A percentile compares a stretch with the other conserved stretches of the same genome.
Evolutionary conservation across 1,140 invertebrate genomes (phyloP).

Genomic region (Micrasema longulum): DNA sequence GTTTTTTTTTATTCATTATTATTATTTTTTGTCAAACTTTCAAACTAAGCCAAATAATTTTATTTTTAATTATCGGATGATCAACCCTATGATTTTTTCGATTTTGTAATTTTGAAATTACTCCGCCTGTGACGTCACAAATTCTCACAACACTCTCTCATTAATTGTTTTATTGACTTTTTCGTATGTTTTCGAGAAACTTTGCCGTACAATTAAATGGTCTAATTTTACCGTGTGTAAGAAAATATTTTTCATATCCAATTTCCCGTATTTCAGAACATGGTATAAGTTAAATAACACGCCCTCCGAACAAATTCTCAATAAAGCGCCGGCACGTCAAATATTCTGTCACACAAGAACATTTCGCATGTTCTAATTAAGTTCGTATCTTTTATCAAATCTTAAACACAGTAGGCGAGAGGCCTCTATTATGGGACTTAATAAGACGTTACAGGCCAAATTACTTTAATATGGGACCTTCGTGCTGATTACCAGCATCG

Average conservation of each 20-base stretch:
- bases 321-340: conserved; percentile 17
- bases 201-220: too few species aligned
- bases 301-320: background rate
- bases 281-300: background rate
- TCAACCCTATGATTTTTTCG: too few species aligned
- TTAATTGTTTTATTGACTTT: too few species aligned
- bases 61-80: too few species aligned
- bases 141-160: too few species aligned
- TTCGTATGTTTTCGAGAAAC: background rate
- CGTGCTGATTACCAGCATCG: conserved; percentile 11
- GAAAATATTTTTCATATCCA: background rate
- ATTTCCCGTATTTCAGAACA: background rate
- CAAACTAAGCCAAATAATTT: too few species aligned
- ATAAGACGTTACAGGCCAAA: conserved; percentile 25
- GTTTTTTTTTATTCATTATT: too few species aligned
- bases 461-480: conserved; percentile 28
- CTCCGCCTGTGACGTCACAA: too few species aligned
- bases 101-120: too few species aligned
- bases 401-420: conserved; percentile 32
- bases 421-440: conserved; percentile 13
- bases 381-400: conserved; percentile 14
- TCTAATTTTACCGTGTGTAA: too few species aligned
- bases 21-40: too few species aligned
- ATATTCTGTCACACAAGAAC: conserved; percentile 24
- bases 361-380: conserved; percentile 28